These are phyloP conservation scores for Nerophis lumbriciformis DNA, from an alignment of 2,113 vertebrate genomes.

Conservation along the genomic window DNA sequence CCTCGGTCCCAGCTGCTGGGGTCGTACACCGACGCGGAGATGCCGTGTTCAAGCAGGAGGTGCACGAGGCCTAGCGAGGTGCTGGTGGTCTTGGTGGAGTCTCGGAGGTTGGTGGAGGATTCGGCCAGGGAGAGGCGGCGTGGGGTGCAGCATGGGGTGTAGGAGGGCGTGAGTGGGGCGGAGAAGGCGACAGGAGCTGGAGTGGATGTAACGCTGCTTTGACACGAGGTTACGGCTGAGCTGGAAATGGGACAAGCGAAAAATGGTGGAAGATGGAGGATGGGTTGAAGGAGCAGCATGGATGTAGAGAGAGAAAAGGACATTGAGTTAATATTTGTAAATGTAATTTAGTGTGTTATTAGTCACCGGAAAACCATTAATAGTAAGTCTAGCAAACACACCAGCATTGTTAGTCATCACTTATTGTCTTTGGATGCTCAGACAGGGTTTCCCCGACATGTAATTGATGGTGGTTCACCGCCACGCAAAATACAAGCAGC, in stretches of 20 bases:
- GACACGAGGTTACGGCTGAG: conserved; percentile 36
- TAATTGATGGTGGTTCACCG: too few species aligned
- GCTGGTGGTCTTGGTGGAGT: conserved; percentile 94
- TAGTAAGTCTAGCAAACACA: not conserved
- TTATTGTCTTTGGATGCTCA: too few species aligned
- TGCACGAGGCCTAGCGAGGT: conserved; percentile 90
- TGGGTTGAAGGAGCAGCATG: not conserved
- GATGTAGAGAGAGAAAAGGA: conserved; percentile 7
- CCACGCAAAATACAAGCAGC: too few species aligned
- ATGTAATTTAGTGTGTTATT: not conserved
- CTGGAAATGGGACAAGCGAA: conserved; percentile 33
- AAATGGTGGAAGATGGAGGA: not conserved
- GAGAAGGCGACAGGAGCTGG: conserved; percentile 60
- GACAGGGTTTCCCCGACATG: too few species aligned
- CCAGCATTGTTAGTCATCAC: not conserved
- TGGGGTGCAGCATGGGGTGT: conserved; percentile 89
- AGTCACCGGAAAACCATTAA: not conserved
- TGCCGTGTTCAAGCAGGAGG: conserved; percentile 88
- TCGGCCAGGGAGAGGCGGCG: conserved; percentile 88
- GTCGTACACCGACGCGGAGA: conserved; percentile 89
- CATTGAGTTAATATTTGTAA: not conserved
- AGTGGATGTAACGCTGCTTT: conserved; percentile 72
- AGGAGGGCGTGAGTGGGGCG: conserved; percentile 78
- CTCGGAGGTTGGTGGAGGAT: conserved; percentile 91
- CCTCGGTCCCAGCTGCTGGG: conserved; percentile 87